These are phyloP conservation scores for Vimba vimba DNA, from an alignment of 2,113 vertebrate species.

Conservation along the genomic window DNA sequence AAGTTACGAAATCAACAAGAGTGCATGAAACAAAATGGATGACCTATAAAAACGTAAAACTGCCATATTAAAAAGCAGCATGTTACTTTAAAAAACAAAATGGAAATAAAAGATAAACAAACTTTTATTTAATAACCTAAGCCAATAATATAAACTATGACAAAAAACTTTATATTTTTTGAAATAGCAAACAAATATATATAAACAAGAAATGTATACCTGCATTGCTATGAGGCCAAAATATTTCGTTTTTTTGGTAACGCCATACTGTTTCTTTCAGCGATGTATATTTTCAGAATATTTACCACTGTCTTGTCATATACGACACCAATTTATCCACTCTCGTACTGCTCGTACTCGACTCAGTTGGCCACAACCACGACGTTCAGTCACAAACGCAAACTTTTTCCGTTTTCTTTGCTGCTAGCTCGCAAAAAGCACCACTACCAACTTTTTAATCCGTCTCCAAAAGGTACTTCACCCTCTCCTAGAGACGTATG, in stretches of 20 bases:
- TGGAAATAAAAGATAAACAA: conserved; percentile 69
- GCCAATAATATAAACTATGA: conserved; percentile 77
- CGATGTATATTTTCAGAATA: conserved; percentile 44
- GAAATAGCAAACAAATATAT: conserved; percentile 78
- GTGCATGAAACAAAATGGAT: conserved; percentile 89
- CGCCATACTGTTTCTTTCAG: conserved; percentile 42
- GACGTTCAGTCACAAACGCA: conserved; percentile 19
- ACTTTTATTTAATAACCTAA: conserved; percentile 83
- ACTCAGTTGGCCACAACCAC: neutral
- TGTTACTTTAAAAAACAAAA: conserved; percentile 74
- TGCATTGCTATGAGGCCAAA: conserved; percentile 83
- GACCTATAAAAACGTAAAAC: conserved; percentile 78
- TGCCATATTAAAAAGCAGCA: conserved; percentile 85
- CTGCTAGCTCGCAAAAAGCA: conserved; percentile 64
- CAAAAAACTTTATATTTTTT: conserved; percentile 86
- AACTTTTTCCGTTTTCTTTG: conserved; percentile 58
- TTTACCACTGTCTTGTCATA: conserved; percentile 18
- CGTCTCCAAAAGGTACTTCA: conserved; percentile 51
- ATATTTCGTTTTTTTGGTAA: conserved; percentile 56
- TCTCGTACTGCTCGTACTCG: neutral
- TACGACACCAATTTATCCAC: conserved; percentile 5
- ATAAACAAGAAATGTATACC: conserved; percentile 77
- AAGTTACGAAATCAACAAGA: conserved; percentile 74
- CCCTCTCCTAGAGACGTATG: conserved; percentile 55
- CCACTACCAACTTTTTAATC: conserved; percentile 51